Percentiles rank a stretch among this genome's conserved stretches.
Conservation (phyloP, 1,140 invertebrate species). For the Diorhabda carinulata region DNA sequence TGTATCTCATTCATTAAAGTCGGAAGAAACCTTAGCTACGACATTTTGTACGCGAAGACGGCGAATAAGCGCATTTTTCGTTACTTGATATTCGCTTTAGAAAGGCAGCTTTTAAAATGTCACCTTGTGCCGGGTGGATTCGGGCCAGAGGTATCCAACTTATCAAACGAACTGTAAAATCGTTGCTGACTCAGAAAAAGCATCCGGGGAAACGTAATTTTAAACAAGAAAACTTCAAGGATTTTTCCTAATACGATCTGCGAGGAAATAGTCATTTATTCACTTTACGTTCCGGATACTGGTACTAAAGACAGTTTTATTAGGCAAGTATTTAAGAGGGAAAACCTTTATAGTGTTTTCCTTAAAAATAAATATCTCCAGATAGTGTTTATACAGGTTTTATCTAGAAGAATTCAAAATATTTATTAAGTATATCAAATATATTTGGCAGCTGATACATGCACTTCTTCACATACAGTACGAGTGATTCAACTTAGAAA, state of each 20-base stretch:
- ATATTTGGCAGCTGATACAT: too few relatives aligned
- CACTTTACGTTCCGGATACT: too few relatives aligned
- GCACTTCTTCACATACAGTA: too few relatives aligned
- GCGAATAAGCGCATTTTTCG: constrained; percentile 1
- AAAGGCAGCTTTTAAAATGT: constrained; percentile 2
- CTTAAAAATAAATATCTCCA: too few relatives aligned
- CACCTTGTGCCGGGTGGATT: background rate
- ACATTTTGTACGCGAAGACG: background rate
- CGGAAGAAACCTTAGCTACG: background rate
- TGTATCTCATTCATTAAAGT: background rate
- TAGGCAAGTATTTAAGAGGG: too few relatives aligned
- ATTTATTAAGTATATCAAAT: too few relatives aligned
- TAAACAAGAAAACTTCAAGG: background rate
- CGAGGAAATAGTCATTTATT: too few relatives aligned
- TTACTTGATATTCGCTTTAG: background rate
- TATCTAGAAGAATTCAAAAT: too few relatives aligned
- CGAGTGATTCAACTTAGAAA: too few relatives aligned
- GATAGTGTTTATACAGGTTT: too few relatives aligned
- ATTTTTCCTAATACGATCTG: background rate
- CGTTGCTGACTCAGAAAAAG: background rate
- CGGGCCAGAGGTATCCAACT: background rate
- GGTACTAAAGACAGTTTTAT: too few relatives aligned
- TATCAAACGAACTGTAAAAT: constrained; percentile 2
- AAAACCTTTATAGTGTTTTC: too few relatives aligned
- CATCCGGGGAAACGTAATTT: background rate